Evolutionary conservation across 1,140 invertebrate species (phyloP), one percentile per base, ranked within the genome.

Genomic region (Euwallacea similis): DNA sequence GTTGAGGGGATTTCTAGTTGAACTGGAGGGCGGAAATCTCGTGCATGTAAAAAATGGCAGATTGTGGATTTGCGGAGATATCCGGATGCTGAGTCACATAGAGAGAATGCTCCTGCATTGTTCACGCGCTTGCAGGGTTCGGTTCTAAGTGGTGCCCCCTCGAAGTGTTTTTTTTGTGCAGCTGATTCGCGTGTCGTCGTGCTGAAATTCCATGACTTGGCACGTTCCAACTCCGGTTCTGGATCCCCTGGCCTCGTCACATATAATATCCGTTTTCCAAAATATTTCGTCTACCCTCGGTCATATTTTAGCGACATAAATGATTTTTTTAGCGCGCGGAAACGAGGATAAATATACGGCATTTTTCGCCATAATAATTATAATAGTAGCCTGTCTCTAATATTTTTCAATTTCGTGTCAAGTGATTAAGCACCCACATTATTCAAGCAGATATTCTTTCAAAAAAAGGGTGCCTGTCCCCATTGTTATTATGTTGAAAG

Each of bases 251-350:
- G 74, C 76, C 74, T 63, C 77, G 75, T 75, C 77, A 79, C 76
- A 79, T 76, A 75, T 74, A 74, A 71, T 77, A 75, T 77, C 78
- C 79, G 78, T 80, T 80, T 80, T 80, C 78, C 59, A 76, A 77
- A 80, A 80, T 78, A 78, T 78, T 80, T 76, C 78, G 67, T 43
- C 21, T 59, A 75, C 75, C 74, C 73, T 75, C 73, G 76, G 75
- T 76, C 76, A 77, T 79, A 75, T 79, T 79, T 74, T 67, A 65
- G 59, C 69, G 72, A 74, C 76, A 75, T 67, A 75, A 75, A 76
- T 75, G 71, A 76, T 79, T 79, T 79, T 79, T 79, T 77, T 75
- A 73, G 66, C 71, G 69, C 74, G 75, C 68, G 73, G 73, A 78
- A 79, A 79, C 78, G 74, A 79, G 75, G 74, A 79, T 78, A 77